Conservation (phyloP, 2,113 vertebrate species). For the Equus quagga region DNA sequence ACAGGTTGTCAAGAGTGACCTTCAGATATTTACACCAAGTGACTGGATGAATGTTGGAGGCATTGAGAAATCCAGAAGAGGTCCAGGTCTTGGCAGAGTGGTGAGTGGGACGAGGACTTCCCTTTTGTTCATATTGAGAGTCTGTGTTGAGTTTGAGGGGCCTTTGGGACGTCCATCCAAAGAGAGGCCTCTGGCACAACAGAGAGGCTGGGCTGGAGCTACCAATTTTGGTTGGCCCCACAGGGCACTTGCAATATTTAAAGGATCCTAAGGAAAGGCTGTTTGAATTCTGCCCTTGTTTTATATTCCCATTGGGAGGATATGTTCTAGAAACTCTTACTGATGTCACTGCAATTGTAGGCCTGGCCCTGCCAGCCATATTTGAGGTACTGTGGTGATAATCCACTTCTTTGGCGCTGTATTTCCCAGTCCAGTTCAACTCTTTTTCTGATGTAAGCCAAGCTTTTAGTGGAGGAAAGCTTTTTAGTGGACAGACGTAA, state of each 20-base stretch:
- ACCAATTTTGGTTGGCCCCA: not conserved
- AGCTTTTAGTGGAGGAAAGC: not conserved
- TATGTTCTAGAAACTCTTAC: not conserved
- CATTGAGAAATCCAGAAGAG: not conserved
- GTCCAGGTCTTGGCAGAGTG: not conserved
- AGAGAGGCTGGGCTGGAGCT: not conserved
- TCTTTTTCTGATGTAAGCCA: not conserved
- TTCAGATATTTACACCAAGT: not conserved
- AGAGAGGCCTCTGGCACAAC: not conserved
- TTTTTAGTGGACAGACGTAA: not conserved
- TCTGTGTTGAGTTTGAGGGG: not conserved
- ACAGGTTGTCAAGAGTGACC: not conserved
- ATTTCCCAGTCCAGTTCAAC: not conserved
- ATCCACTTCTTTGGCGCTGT: not conserved
- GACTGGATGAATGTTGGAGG: not conserved
- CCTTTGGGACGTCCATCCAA: not conserved
- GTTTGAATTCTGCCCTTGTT: slow-evolving; percentile 16
- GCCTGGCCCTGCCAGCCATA: not conserved
- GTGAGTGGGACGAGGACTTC: not conserved
- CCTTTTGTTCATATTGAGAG: not conserved
- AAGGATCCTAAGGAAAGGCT: not conserved
- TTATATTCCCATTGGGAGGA: not conserved
- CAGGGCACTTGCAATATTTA: not conserved
- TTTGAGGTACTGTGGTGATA: not conserved
- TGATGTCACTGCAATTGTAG: not conserved